Evolutionary conservation across 1,140 invertebrate genomes (phyloP).

Genomic region (Andrena cerasifolii): DNA sequence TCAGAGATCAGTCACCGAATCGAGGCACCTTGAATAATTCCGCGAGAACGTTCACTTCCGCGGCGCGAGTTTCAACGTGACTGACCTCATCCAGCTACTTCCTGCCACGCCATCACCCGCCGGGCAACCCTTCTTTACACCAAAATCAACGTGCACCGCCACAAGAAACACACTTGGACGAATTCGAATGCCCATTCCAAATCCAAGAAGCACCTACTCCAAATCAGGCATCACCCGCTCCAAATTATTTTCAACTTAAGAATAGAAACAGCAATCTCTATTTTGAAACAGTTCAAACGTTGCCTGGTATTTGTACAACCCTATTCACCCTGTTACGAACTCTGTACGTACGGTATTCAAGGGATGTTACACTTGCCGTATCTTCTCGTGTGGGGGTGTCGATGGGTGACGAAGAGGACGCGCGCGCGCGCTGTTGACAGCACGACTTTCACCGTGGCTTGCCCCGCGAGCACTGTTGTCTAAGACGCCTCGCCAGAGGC

Average conservation of each 20-base stretch:
- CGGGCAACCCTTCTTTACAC: no score
- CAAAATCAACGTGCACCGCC: no score
- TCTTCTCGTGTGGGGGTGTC: constrained; percentile 5
- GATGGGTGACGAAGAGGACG: neutral
- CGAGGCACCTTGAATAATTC: constrained; percentile 4
- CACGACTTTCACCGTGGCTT: constrained; percentile 49
- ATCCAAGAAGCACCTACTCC: neutral
- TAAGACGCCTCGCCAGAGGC: constrained; percentile 34
- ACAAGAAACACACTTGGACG: no score
- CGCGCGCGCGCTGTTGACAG: constrained; percentile 27
- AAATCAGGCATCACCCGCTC: no score
- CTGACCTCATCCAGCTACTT: no score
- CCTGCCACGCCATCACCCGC: no score
- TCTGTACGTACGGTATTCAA: neutral
- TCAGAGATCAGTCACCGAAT: neutral
- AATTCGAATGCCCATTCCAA: neutral
- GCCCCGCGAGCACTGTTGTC: constrained; percentile 57
- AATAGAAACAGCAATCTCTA: neutral
- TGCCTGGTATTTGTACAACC: no score
- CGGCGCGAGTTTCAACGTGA: neutral
- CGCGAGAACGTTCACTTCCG: constrained; percentile 5
- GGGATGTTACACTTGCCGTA: constrained; percentile 4
- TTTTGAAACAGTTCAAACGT: neutral
- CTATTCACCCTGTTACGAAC: neutral
- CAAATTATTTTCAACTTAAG: no score